Evolutionary conservation across 2,113 vertebrate genomes (phyloP).

Genomic region (Potamarius usumacintae): DNA sequence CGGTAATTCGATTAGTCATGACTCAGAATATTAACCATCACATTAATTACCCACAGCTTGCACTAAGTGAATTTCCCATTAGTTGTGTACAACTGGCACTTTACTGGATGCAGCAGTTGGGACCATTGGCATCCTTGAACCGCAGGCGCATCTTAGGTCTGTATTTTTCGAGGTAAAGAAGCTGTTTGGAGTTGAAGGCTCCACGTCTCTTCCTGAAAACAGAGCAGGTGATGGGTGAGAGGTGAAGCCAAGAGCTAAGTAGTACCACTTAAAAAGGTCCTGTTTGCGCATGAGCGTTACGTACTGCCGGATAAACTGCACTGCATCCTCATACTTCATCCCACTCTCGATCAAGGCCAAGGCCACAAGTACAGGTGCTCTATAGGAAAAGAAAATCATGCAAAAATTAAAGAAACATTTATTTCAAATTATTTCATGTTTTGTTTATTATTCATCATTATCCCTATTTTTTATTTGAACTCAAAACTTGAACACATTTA

Average conservation of each 20-base stretch:
- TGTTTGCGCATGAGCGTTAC: conserved; percentile 59
- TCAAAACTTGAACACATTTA: not conserved
- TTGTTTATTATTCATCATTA: not conserved
- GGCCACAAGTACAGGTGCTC: conserved; percentile 96
- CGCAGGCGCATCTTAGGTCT: conserved; percentile 95
- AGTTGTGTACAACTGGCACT: conserved; percentile 58
- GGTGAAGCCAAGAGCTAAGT: not conserved
- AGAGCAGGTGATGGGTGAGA: conserved; percentile 25
- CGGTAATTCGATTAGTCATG: conserved; percentile 69
- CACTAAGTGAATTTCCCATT: conserved; percentile 62
- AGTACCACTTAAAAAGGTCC: not conserved
- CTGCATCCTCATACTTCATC: conserved; percentile 99
- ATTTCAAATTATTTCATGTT: not conserved
- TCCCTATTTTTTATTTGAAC: not conserved
- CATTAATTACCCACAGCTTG: conserved; percentile 76
- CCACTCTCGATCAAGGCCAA: conserved; percentile 95
- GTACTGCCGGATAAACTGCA: conserved; percentile 99
- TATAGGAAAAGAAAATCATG: conserved; percentile 57
- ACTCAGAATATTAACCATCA: conserved; percentile 75
- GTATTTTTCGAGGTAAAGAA: conserved; percentile 99
- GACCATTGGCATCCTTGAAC: conserved; percentile 92
- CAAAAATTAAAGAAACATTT: not conserved
- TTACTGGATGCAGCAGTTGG: conserved; percentile 94
- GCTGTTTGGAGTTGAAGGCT: conserved; percentile 99
- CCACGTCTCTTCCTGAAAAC: conserved; percentile 93